phyloP scores from a whole-genome alignment of 2,888 invertebrate species.

The Dexiosoma caninum region DNA sequence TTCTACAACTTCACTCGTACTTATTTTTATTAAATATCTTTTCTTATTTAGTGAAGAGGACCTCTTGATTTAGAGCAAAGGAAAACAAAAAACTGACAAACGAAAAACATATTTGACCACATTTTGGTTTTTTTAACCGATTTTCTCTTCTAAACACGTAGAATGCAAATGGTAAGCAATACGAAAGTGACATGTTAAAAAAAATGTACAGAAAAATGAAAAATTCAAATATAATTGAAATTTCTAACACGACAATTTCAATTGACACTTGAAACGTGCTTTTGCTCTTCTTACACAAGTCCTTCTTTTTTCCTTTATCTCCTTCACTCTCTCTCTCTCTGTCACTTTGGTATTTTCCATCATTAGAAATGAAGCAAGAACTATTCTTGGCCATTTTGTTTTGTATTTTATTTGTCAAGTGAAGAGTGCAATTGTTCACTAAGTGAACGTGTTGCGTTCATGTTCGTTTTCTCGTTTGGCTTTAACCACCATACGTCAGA shows the following conservation, averaged over 20 bases:
- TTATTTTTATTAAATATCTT: too few relatives aligned
- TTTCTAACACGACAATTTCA: constrained; percentile 63
- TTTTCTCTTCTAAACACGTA: constrained; percentile 22
- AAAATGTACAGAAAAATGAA: neutral
- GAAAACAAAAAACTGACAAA: neutral
- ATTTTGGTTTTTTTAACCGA: neutral
- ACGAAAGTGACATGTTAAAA: constrained; percentile 11
- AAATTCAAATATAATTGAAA: constrained; percentile 57
- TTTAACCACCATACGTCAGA: constrained; percentile 42
- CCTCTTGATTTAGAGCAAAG: neutral
- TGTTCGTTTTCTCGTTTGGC: neutral
- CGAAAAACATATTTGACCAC: constrained; percentile 2
- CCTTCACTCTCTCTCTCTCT: neutral
- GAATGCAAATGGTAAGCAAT: constrained; percentile 29
- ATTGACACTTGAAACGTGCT: constrained; percentile 64
- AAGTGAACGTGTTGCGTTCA: neutral
- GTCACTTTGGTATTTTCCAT: neutral
- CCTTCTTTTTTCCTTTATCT: neutral
- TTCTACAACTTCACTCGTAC: too few relatives aligned
- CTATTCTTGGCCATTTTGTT: constrained; percentile 30
- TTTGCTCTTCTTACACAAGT: constrained; percentile 24
- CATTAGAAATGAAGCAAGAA: neutral
- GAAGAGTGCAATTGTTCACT: constrained; percentile 30
- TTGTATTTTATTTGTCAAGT: constrained; percentile 6
- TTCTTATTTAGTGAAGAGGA: too few relatives aligned